Base-by-base conservation (phyloP, 2,888 invertebrate species). In the Leptothorax acervorum region DNA sequence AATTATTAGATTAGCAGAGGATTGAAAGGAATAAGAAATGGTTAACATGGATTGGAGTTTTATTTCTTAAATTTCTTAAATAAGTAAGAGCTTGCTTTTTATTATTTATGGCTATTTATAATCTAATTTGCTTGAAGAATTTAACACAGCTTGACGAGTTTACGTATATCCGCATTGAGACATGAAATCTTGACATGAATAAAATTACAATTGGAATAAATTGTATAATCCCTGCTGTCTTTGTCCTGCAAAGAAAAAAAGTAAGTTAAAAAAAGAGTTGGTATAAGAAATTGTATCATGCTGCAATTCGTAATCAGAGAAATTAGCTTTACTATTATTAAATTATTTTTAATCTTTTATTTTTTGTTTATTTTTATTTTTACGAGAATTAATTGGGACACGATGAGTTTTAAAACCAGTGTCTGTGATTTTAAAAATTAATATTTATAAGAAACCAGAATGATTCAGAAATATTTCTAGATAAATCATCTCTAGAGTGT, bases 371-470 rank as follows among this genome's bases (percentile, higher is more conserved):
- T 39, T 6, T 63, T 42, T 48, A 28, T 48, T 12, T 53, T 35
- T 6, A 35, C 35, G 35, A 35, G 35, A 3, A 63, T 23, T 35
- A 39, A 63, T 63, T 35, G 11, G 11, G n/a, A 11, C 31, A 15
- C 35, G 35, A 12, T 62, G 23, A 15, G n/a, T 35, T 75, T 75
- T 28, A 18, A 11, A 63, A 63, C 23, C 31, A 51, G n/a, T 28
- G 42, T 57, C 48, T 63, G 18, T 63, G 63, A 75, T 75, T 75
- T 63, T 3, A 3, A 18, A 75, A 65, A 60, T 53, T 53, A 48
- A 63, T 53, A 48, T 63, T 51, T 75, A 63, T 75, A 63, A 51
- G 15, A 63, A 63, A 51, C 51, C 23, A 75, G 51, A 75, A 42
- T 5, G n/a, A 18, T 63, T 63, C 18, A 74, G 28, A 65, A 65